These are phyloP conservation scores for Drosophila sproati DNA, from an alignment of 1,140 invertebrate genomes.

Conservation along the genomic window DNA sequence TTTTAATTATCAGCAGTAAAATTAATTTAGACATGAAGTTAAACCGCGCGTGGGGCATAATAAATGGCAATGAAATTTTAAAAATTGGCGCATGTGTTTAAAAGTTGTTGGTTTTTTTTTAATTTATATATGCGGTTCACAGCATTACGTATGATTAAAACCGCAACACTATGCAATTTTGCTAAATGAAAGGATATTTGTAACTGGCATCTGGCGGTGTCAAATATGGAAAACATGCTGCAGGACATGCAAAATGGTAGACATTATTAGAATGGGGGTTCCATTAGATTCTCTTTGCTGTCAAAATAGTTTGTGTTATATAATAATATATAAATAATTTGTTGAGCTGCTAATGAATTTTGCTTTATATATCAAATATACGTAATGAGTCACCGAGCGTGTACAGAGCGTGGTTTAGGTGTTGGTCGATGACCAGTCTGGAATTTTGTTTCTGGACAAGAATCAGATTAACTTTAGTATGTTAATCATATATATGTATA, in stretches of 20 bases:
- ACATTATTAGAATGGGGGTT: not conserved
- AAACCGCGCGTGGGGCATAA: slow-evolving; percentile 26
- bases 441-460: slow-evolving; percentile 1
- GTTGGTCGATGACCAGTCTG: slow-evolving; percentile 2
- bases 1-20: slow-evolving; percentile 56
- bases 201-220: slow-evolving; percentile 7
- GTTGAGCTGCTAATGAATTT: not conserved
- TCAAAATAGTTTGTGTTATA: not conserved
- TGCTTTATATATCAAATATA: slow-evolving; percentile 4
- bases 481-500: slow-evolving; percentile 26
- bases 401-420: not conserved
- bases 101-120: slow-evolving; percentile 14
- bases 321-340: not conserved
- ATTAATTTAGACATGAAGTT: slow-evolving; percentile 41
- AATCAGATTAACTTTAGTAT: slow-evolving; percentile 19
- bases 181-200: slow-evolving; percentile 22
- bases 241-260: not conserved
- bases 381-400: not conserved
- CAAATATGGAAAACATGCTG: not conserved
- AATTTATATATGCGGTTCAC: slow-evolving; percentile 3
- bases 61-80: slow-evolving; percentile 62
- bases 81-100: slow-evolving; percentile 59
- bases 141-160: slow-evolving; percentile 1
- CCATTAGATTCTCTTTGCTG: not conserved
- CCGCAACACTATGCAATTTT: slow-evolving; percentile 44